A percentile compares a stretch with the other conserved stretches of the same genome.
Conservation (phyloP, 1,140 invertebrate species). For the Scaptomyza hsui region DNA sequence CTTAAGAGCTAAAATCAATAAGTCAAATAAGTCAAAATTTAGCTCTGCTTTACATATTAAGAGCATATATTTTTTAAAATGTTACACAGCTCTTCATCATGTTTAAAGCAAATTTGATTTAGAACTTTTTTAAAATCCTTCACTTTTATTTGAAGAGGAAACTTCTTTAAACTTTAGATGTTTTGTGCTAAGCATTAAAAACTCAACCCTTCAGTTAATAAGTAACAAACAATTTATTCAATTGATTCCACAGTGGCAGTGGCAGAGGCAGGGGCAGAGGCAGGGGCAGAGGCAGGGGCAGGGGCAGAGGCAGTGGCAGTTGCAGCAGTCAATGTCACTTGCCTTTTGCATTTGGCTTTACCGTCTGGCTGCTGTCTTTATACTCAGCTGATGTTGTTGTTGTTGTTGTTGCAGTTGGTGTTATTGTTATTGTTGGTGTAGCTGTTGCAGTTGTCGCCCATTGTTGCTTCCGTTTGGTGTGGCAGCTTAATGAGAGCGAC, state of each 20-base stretch:
- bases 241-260: constrained; percentile 30
- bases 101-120: too few relatives aligned
- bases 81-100: too few relatives aligned
- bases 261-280: not conserved
- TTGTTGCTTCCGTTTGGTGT: constrained; percentile 70
- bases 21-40: too few relatives aligned
- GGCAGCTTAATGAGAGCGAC: constrained; percentile 68
- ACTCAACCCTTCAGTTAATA: too few relatives aligned
- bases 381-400: constrained; percentile 19
- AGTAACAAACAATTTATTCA: too few relatives aligned
- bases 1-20: too few relatives aligned
- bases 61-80: too few relatives aligned
- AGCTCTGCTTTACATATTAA: too few relatives aligned
- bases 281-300: not conserved
- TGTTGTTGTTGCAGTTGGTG: constrained; percentile 11
- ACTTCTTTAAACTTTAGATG: too few relatives aligned
- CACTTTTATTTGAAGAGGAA: too few relatives aligned
- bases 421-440: not conserved
- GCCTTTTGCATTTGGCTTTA: constrained; percentile 9
- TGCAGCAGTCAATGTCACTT: constrained; percentile 46
- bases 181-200: too few relatives aligned
- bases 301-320: not conserved
- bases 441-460: constrained; percentile 55
- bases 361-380: constrained; percentile 20
- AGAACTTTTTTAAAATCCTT: too few relatives aligned